Percentiles rank a stretch among this genome's conserved stretches.
These are phyloP conservation scores for Philereme vetulata DNA, from an alignment of 2,888 invertebrate species.

Conservation along the genomic window DNA sequence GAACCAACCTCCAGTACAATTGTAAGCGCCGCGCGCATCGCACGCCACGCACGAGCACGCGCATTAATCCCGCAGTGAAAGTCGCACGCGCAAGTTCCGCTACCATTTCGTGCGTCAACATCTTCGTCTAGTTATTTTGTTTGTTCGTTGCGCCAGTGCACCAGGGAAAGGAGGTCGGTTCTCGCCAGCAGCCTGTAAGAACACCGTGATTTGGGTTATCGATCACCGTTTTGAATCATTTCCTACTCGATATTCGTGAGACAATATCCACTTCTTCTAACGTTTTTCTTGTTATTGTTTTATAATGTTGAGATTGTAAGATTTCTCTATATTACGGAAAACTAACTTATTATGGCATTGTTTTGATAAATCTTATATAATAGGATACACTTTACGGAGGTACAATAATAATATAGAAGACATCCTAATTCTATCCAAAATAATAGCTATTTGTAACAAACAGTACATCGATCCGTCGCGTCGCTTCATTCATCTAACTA, in stretches of 20 bases:
- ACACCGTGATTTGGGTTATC: conserved; percentile 61
- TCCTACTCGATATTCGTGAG: conserved; percentile 63
- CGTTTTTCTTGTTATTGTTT: conserved; percentile 4
- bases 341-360: conserved; percentile 4
- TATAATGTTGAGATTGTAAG: neutral
- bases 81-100: conserved; percentile 76
- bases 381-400: neutral
- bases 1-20: conserved; percentile 63
- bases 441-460: too few relatives aligned
- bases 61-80: conserved; percentile 69
- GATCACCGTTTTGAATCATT: conserved; percentile 49
- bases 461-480: conserved; percentile 1
- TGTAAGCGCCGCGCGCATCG: conserved; percentile 69
- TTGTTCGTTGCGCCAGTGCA: conserved; percentile 81
- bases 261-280: conserved; percentile 39
- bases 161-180: conserved; percentile 81
- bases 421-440: too few relatives aligned
- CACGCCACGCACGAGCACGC: conserved; percentile 67
- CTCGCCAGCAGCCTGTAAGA: conserved; percentile 67
- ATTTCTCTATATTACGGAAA: neutral
- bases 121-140: conserved; percentile 81
- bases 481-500: conserved; percentile 8
- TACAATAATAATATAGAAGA: neutral
- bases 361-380: conserved; percentile 16
- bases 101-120: conserved; percentile 71